phyloP scores from a whole-genome alignment of 2,888 invertebrate species.

The Melinopterus prodromus region DNA sequence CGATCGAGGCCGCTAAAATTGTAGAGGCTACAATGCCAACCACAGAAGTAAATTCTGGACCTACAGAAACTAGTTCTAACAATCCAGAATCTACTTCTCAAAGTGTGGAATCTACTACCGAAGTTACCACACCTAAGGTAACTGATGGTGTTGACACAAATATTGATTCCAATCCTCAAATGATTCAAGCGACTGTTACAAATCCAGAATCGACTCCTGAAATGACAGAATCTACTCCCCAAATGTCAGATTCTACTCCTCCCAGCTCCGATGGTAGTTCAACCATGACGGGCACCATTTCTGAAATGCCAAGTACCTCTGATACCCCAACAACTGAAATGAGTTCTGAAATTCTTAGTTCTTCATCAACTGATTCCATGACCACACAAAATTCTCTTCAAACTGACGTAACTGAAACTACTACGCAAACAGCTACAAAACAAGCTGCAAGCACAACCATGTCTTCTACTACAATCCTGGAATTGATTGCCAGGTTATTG shows the following conservation, averaged over 20 bases:
- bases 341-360: neutral
- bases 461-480: conserved; percentile 26
- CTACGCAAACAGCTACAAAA: conserved; percentile 13
- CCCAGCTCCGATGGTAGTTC: conserved; percentile 59
- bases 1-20: neutral
- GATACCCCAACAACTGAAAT: neutral
- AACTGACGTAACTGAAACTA: conserved; percentile 26
- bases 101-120: neutral
- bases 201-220: conserved; percentile 16
- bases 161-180: conserved; percentile 12
- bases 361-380: neutral
- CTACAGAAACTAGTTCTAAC: neutral
- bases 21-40: conserved; percentile 7
- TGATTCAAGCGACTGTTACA: neutral
- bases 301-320: conserved; percentile 50
- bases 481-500: conserved; percentile 31
- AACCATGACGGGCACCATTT: conserved; percentile 55
- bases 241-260: conserved; percentile 10
- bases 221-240: conserved; percentile 21
- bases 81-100: conserved; percentile 18
- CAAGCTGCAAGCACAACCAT: conserved; percentile 28
- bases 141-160: neutral
- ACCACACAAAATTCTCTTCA: no score
- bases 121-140: neutral
- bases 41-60: conserved; percentile 1